These are phyloP conservation scores for Bagarius yarrelli DNA, from an alignment of 2,113 vertebrate genomes.

Conservation along the genomic window DNA sequence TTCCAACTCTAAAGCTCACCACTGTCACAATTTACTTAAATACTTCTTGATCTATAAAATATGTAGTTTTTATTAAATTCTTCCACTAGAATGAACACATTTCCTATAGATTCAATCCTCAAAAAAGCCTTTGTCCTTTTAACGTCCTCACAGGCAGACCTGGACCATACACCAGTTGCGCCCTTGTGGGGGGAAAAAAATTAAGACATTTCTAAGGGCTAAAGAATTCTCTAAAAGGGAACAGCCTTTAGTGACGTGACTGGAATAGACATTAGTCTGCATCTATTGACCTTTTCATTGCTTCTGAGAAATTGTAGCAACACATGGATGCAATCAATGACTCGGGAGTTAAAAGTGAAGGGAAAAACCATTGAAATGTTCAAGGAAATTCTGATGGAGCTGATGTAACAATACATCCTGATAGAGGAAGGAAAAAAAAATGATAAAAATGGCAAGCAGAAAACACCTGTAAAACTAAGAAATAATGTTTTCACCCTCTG, in stretches of 20 bases:
- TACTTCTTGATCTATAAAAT: too few species aligned
- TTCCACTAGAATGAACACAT: too few species aligned
- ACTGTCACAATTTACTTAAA: too few species aligned
- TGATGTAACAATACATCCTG: neutral
- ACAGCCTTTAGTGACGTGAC: neutral
- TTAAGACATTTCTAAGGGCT: neutral
- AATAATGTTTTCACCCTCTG: too few species aligned
- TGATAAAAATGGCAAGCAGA: neutral
- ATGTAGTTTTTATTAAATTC: too few species aligned
- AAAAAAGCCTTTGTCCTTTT: too few species aligned
- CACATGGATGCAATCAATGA: neutral
- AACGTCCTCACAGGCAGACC: too few species aligned
- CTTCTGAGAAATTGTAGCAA: neutral
- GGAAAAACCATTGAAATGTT: neutral
- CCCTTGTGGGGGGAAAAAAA: neutral
- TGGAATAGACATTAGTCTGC: neutral
- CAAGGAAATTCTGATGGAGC: neutral
- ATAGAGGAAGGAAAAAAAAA: neutral
- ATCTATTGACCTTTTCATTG: neutral
- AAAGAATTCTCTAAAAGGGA: neutral
- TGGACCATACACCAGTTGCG: neutral
- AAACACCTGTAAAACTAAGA: neutral
- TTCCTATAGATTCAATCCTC: too few species aligned
- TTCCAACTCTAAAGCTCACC: too few species aligned
- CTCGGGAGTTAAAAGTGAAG: neutral